Conservation (phyloP, 1,140 invertebrate species). For the Papilio glaucus region DNA sequence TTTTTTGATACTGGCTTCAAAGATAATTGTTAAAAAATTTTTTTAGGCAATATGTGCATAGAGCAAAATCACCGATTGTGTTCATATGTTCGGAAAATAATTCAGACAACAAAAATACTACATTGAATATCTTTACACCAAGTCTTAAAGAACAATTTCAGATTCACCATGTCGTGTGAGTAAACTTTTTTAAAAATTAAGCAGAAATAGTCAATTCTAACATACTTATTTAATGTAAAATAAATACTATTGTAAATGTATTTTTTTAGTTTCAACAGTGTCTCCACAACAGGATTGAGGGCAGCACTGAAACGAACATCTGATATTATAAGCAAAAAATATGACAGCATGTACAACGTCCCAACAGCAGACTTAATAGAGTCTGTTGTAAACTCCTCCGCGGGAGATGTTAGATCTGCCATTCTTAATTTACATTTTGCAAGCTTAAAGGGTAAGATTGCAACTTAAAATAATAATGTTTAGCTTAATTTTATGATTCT, state of each 20-base stretch:
- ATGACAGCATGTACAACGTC: constrained; percentile 80
- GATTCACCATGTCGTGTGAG: constrained; percentile 86
- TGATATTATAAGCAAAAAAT: constrained; percentile 81
- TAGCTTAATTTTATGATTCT: constrained; percentile 19
- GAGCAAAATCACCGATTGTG: constrained; percentile 87
- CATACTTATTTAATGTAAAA: not conserved
- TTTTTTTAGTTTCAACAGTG: constrained; percentile 85
- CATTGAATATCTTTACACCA: constrained; percentile 86
- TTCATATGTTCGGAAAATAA: constrained; percentile 88
- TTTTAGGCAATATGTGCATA: constrained; percentile 85
- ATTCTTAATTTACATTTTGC: constrained; percentile 89
- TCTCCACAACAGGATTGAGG: constrained; percentile 86
- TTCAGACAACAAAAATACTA: constrained; percentile 84
- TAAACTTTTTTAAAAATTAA: constrained; percentile 26
- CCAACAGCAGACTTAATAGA: constrained; percentile 85
- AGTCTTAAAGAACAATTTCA: constrained; percentile 84
- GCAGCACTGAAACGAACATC: constrained; percentile 86
- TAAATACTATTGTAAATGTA: constrained; percentile 35
- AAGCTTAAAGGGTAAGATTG: constrained; percentile 85
- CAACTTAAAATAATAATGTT: not conserved
- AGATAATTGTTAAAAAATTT: constrained; percentile 38
- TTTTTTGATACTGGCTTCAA: not conserved
- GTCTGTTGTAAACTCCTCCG: constrained; percentile 86
- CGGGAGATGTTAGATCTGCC: constrained; percentile 88
- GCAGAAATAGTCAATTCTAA: not conserved